Conservation (phyloP, 2,113 vertebrate genomes). For the Alectura lathami region DNA sequence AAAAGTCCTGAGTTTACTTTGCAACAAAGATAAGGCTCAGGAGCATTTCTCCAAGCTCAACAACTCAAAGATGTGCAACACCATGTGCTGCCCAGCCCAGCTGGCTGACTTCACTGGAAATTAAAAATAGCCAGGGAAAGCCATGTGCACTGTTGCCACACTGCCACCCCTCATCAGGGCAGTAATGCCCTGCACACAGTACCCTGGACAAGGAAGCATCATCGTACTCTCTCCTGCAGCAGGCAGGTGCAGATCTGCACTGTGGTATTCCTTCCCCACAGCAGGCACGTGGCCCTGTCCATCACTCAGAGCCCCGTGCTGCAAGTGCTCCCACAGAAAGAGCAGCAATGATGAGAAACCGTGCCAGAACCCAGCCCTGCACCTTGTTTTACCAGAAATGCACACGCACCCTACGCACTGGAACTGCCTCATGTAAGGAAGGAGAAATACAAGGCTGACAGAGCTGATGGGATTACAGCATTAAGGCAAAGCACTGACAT, state of each 20-base stretch:
- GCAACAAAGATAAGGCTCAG: not conserved
- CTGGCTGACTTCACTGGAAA: rapidly evolving
- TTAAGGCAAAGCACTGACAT: not conserved
- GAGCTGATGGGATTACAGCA: not conserved
- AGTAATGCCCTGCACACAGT: not conserved
- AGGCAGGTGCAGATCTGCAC: rapidly evolving
- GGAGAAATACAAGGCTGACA: not conserved
- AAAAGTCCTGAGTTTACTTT: not conserved
- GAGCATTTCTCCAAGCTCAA: not conserved
- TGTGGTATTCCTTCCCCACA: not conserved
- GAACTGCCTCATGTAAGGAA: not conserved
- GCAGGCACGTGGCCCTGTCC: rapidly evolving
- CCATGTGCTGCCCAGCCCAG: not conserved
- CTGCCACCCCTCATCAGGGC: not conserved
- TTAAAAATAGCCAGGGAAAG: not conserved
- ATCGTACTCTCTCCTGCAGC: not conserved
- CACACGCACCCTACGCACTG: rapidly evolving
- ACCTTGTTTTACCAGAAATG: not conserved
- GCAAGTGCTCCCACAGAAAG: not conserved
- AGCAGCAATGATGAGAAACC: not conserved
- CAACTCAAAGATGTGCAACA: not conserved
- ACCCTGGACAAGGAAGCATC: not conserved
- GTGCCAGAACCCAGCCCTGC: not conserved
- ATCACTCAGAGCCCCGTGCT: rapidly evolving
- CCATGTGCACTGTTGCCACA: not conserved